Base-by-base conservation (phyloP, 2,888 invertebrate species). In the Anthrax anthrax region DNA sequence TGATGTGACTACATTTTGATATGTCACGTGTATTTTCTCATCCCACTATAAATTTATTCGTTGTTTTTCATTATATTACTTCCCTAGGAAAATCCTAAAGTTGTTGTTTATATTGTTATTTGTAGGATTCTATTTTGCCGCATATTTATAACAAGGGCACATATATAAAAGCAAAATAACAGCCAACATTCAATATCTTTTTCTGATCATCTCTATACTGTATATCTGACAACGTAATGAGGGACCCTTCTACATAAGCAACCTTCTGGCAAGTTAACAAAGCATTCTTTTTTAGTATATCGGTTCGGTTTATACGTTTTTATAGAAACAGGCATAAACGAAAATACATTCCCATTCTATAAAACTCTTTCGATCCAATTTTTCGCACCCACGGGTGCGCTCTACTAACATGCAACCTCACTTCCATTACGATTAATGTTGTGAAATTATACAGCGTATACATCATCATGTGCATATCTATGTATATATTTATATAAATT, bases 11-110 rank as follows among this genome's bases (percentile, higher is more conserved):
- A 6, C 8, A 32, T 50, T 47, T 50, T 50, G 50, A 50, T 50
- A 47, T 50, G 50, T 50, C 50, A 50, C 50, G 50, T 50, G 50
- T 50, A 32, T 43, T 38, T 43, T 40, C 39, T 43, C 46, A 49
- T 46, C 39, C 39, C 49, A 38, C 47, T 32, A 38, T 37, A 44
- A 39, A 42, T 42, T 40, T 59, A 55, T 19, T 56, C 53, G 12
- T 55, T 54, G 52, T 56, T 40, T 56, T 56, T 38, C 58, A 57
- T 47, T 55, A 56, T 44, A 58, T 54, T 16, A 57, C 56, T 43
- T 59, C 59, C 58, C 59, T 23, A 4, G 8, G 60, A 54, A 55
- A 57, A 60, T 52, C 55, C 59, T 48, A 61, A 37, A 54, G 52
- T 62, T 62, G 55, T 56, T 63, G 51, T 40, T 36, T 6, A 23